A percentile compares a stretch with the other conserved stretches of the same genome.
Conservation (phyloP, 2,797 vertebrate species). For the Loris lydekkerianus region DNA sequence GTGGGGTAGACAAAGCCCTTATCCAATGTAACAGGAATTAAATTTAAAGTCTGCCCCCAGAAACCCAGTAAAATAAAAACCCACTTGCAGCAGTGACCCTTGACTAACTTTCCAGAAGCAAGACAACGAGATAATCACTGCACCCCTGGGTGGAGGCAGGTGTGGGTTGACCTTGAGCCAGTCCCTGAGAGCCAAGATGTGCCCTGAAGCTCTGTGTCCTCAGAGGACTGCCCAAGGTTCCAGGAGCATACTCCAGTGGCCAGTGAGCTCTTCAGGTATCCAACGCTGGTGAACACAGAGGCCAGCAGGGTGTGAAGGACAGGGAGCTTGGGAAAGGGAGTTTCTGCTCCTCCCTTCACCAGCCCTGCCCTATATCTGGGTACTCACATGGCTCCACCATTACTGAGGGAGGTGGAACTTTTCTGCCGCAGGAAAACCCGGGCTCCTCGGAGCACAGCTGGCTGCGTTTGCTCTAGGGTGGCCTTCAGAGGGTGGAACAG, state of each 20-base stretch:
- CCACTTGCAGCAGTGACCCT: accelerated
- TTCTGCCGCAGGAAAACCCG: slow-evolving; percentile 90
- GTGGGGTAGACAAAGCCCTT: background rate
- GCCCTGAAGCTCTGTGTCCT: background rate
- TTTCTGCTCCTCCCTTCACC: background rate
- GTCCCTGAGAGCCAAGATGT: background rate
- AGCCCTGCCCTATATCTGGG: accelerated
- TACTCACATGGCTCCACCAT: slow-evolving; percentile 94
- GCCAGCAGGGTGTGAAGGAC: background rate
- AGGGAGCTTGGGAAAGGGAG: accelerated
- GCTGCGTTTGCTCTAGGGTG: slow-evolving; percentile 91
- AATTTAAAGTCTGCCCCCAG: too few relatives aligned
- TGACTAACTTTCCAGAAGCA: background rate
- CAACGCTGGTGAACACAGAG: background rate
- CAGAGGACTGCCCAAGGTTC: background rate
- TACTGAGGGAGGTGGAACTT: slow-evolving; percentile 94
- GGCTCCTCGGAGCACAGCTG: slow-evolving; percentile 89
- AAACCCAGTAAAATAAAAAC: background rate
- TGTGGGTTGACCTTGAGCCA: background rate
- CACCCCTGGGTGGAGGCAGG: background rate
- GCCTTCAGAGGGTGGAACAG: slow-evolving; percentile 94
- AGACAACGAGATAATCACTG: accelerated
- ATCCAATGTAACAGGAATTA: accelerated
- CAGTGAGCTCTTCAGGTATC: too few relatives aligned
- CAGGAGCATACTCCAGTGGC: background rate